Evolutionary conservation across 2,888 invertebrate species (phyloP).

Genomic region (Trisateles emortualis): DNA sequence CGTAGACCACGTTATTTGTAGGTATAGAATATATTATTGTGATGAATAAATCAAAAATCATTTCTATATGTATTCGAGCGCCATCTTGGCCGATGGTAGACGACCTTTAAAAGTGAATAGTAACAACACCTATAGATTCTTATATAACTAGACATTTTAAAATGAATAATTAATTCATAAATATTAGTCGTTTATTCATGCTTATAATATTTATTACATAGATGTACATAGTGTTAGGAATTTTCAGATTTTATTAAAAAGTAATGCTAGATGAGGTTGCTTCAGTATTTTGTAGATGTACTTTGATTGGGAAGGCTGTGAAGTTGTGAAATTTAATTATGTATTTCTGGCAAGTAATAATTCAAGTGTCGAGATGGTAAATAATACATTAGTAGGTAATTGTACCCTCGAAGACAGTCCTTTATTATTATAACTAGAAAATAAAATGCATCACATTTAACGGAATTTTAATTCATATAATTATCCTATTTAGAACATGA

Average conservation of each 20-base stretch:
- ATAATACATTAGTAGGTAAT: constrained; percentile 23
- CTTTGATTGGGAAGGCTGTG: constrained; percentile 50
- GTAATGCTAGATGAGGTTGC: constrained; percentile 37
- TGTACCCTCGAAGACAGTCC: constrained; percentile 24
- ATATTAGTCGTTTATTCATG: not conserved
- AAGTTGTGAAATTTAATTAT: constrained; percentile 23
- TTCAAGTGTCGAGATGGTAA: constrained; percentile 8
- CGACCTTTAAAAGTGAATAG: too few species aligned
- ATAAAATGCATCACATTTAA: constrained; percentile 32
- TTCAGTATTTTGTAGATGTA: constrained; percentile 34
- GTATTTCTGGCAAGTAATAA: constrained; percentile 8
- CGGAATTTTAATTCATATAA: constrained; percentile 24
- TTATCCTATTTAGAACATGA: too few species aligned
- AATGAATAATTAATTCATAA: not conserved
- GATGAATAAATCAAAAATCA: too few species aligned
- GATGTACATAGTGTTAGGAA: constrained; percentile 39
- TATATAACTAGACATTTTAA: too few species aligned
- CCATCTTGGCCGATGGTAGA: too few species aligned
- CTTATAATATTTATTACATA: constrained; percentile 26
- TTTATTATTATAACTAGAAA: constrained; percentile 34
- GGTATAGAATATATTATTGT: too few species aligned
- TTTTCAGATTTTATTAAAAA: constrained; percentile 41
- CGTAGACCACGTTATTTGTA: too few species aligned
- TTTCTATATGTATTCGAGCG: too few species aligned
- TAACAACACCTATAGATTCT: too few species aligned